Evolutionary conservation across 2,888 invertebrate species (phyloP).

Genomic region (Frankliniella intonsa): DNA sequence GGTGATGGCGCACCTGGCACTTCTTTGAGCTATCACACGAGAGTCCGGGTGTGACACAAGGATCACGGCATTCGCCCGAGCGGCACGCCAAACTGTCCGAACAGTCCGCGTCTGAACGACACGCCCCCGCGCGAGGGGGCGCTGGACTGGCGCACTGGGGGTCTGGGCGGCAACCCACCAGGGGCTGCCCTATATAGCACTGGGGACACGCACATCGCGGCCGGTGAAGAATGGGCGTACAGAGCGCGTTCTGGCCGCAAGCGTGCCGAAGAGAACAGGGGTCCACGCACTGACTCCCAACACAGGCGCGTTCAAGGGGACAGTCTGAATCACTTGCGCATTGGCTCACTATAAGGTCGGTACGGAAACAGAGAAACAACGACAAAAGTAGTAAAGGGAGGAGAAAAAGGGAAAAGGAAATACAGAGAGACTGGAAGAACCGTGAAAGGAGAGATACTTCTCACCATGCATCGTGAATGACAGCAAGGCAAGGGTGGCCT

Average conservation of each 20-base stretch:
- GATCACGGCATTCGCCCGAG: slow-evolving; percentile 72
- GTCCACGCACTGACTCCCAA: slow-evolving; percentile 84
- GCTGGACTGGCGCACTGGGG: slow-evolving; percentile 66
- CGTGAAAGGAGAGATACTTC: slow-evolving; percentile 72
- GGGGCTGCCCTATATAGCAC: slow-evolving; percentile 80
- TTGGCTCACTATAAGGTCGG: slow-evolving; percentile 59
- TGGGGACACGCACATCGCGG: slow-evolving; percentile 84
- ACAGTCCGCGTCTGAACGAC: slow-evolving; percentile 66
- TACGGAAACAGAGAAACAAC: slow-evolving; percentile 30
- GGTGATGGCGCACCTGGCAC: slow-evolving; percentile 81
- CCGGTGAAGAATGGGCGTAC: slow-evolving; percentile 76
- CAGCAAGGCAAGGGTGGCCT: slow-evolving; percentile 18
- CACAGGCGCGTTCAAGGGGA: slow-evolving; percentile 85
- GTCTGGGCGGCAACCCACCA: slow-evolving; percentile 72
- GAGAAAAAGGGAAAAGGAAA: slow-evolving; percentile 38
- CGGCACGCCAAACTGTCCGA: slow-evolving; percentile 72
- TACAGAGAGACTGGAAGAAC: slow-evolving; percentile 51
- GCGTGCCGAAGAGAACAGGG: slow-evolving; percentile 83
- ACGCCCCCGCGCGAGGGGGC: slow-evolving; percentile 55
- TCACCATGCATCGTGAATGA: slow-evolving; percentile 58
- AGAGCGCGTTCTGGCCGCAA: slow-evolving; percentile 85
- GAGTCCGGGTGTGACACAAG: slow-evolving; percentile 64
- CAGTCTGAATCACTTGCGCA: slow-evolving; percentile 88
- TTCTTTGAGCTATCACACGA: slow-evolving; percentile 76
- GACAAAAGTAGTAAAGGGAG: slow-evolving; percentile 39